Evolutionary conservation across 1,140 invertebrate species (phyloP), one percentile per base, ranked within the genome.

Genomic region (Bradynema listronoti): DNA sequence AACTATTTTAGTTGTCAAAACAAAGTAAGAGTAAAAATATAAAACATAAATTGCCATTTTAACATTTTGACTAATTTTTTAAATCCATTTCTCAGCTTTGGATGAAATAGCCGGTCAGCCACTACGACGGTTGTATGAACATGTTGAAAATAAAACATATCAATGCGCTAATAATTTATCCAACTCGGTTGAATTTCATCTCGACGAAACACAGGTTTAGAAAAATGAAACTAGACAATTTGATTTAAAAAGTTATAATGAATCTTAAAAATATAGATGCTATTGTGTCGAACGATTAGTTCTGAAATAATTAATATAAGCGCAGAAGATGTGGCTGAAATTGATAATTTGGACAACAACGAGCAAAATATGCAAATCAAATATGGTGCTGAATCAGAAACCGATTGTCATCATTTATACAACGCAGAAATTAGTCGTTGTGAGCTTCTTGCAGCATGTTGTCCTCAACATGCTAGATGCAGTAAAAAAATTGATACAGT

Each of bases 401-500:
- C 16, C 9, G 47, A 50, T 19, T 50, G 47, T 27, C 5, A 29
- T 50, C 47, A 50, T 19, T 30, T 50, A 25, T 50, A 50, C 19
- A n/a, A 50, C 9, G 29, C 47, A 30, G 47, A 50, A 32, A 19
- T 50, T n/a, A n/a, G 16, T 9, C 16, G 27, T 5, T 50, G 47
- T 50, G n/a, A 50, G 34, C 27, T 50, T n/a, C 16, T 32, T n/a
- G 34, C 9, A 50, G 47, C 29, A 19, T 50, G 47, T 29, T 50
- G 47, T 50, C 47, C 47, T 5, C 47, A 50, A 27, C 34, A 30
- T 50, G 47, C 29, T n/a, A 25, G 34, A 29, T 50, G 47, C 27
- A n/a, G 47, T 24, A 27, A 4, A 25, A 19, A 29, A 25, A 50
- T 50, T 19, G 47, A 50, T 16, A n/a, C 34, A 30, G 47, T 30